A percentile compares a stretch with the other conserved stretches of the same genome.
Evolutionary conservation across 2,888 invertebrate species (phyloP).

Genomic region (Pyrgus malvae): DNA sequence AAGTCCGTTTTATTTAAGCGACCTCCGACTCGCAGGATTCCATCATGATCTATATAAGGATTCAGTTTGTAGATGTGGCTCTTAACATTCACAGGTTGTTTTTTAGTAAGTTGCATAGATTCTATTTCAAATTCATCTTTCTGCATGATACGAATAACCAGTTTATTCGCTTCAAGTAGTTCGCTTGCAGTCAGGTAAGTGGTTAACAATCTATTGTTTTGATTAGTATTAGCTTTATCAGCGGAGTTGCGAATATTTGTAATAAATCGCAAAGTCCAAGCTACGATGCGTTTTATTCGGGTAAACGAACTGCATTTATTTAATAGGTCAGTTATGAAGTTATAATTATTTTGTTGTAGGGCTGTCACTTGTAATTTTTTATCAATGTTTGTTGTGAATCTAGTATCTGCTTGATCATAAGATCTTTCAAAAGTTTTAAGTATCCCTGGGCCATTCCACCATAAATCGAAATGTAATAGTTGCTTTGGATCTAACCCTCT

Average conservation of each 20-base stretch:
- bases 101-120: too few relatives aligned
- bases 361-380: not conserved
- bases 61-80: too few relatives aligned
- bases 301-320: not conserved
- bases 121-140: too few relatives aligned
- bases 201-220: not conserved
- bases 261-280: not conserved
- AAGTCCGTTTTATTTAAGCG: not conserved
- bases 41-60: not conserved
- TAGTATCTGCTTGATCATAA: not conserved
- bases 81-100: too few relatives aligned
- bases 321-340: not conserved
- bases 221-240: not conserved
- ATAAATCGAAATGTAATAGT: not conserved
- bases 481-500: not conserved
- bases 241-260: not conserved
- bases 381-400: not conserved
- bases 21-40: not conserved
- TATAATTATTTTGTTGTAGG: not conserved
- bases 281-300: not conserved
- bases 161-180: too few relatives aligned
- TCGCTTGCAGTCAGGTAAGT: too few relatives aligned
- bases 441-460: not conserved
- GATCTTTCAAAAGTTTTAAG: not conserved
- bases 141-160: too few relatives aligned